Conservation (phyloP, 2,888 invertebrate genomes). For the Catonia carolina region DNA sequence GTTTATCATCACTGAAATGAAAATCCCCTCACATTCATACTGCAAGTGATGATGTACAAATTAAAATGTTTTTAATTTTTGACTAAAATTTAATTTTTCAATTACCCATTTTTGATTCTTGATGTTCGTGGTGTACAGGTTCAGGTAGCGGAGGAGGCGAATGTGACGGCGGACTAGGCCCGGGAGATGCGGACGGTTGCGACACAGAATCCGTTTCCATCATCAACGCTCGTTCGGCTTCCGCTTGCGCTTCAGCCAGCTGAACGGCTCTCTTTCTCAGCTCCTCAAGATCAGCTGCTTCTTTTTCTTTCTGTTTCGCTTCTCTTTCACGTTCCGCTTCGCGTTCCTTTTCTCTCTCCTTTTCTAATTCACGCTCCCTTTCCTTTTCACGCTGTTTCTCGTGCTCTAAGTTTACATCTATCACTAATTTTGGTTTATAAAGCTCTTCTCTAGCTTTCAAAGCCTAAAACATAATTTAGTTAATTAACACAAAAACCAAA, state of each 20-base stretch:
- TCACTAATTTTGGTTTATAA: conserved; percentile 75
- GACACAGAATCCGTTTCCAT: conserved; percentile 37
- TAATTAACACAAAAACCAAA: not conserved
- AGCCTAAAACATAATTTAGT: not conserved
- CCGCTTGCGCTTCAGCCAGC: conserved; percentile 29
- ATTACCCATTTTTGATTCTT: conserved; percentile 17
- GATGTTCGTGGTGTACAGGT: conserved; percentile 13
- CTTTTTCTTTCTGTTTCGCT: conserved; percentile 41
- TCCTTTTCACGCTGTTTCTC: conserved; percentile 42
- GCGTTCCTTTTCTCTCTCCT: conserved; percentile 49
- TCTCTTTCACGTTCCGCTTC: conserved; percentile 42
- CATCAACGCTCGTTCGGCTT: conserved; percentile 27
- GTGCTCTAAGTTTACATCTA: conserved; percentile 48
- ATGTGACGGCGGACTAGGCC: conserved; percentile 24
- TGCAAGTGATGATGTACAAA: too few relatives aligned
- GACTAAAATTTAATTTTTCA: too few relatives aligned
- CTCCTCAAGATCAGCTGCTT: conserved; percentile 39
- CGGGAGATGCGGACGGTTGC: conserved; percentile 31
- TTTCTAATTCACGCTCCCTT: conserved; percentile 39
- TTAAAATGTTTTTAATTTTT: too few relatives aligned
- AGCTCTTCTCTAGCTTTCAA: conserved; percentile 57
- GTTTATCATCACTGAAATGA: too few relatives aligned
- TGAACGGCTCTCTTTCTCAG: conserved; percentile 36
- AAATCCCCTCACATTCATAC: too few relatives aligned
- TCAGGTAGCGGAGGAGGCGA: conserved; percentile 40